Base-by-base conservation (phyloP, 2,797 vertebrate genomes). In the Mus minutoides region DNA sequence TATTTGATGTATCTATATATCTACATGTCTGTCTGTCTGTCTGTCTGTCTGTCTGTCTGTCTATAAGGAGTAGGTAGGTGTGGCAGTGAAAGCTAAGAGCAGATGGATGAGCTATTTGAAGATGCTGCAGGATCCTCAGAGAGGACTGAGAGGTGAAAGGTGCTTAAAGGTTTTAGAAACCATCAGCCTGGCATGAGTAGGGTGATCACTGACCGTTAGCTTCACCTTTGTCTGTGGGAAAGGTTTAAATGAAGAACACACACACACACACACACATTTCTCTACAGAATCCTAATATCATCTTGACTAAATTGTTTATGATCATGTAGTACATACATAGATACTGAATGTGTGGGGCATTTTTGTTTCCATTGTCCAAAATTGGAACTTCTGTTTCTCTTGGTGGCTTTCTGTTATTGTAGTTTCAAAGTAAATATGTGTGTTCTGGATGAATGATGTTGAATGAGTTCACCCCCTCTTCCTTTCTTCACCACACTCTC, bases 221-320 rank as follows among this genome's bases (percentile, higher is more conserved):
- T 94, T 89, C 80, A 84, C 69, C 60, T 91, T 8, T 84, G 31
- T 95, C 62, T 96, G 52, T 94, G 96, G 87, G 75, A 92, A 96
- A 96, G 9, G 1, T 88, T 86, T 84, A 54, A 31, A 90, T 29
- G 37, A 62, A 84, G 75, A 43, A 89, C 0, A 76, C 24, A 76
- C 40, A 75, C n/a, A 73, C n/a, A 73, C n/a, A 34, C 31, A 69
- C 14, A 69, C 62, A 46, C 7, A 46, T 46, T 46, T 2, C 40
- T 62, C 58, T 84, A 34, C 58, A 64, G 29, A 84, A 64, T 43
- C 58, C 82, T 43, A 84, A 64, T 46, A n/a, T 69, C 34, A 29
- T 73, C 56, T 71, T 82, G 24, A 90, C 31, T 94, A 73, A 16
- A 88, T 83, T 79, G 21, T 92, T 3, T 54, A 0, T 71, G 2